Conservation (phyloP, 2,113 vertebrate species). For the Ifrita kowaldi region DNA sequence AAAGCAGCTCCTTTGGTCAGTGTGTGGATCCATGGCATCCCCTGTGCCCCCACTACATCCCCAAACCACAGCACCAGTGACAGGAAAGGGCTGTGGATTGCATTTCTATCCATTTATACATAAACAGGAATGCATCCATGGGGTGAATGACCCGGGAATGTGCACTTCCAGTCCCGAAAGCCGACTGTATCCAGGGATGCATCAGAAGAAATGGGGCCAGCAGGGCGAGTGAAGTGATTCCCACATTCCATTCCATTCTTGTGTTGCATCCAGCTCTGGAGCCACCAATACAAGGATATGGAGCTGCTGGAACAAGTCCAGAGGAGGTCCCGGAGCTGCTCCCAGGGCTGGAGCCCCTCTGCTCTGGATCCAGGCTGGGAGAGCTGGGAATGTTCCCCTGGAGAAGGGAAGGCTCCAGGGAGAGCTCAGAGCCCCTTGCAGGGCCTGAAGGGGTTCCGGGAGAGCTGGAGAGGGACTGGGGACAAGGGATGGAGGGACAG, state of each 20-base stretch:
- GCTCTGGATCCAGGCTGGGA: neutral
- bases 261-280: neutral
- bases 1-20: neutral
- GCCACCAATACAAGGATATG: rapidly evolving
- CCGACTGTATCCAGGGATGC: too few relatives aligned
- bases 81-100: neutral
- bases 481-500: neutral
- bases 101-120: neutral
- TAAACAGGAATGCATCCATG: rapidly evolving
- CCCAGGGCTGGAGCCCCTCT: neutral
- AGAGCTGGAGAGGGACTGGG: neutral
- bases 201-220: neutral
- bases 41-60: neutral
- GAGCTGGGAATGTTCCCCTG: neutral
- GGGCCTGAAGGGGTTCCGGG: neutral
- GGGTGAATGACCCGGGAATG: neutral
- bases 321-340: rapidly evolving
- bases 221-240: neutral
- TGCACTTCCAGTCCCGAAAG: neutral
- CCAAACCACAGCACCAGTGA: neutral
- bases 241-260: neutral
- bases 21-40: neutral
- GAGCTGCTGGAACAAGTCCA: neutral
- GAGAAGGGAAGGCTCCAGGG: neutral
- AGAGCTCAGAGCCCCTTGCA: neutral